Base-by-base conservation (phyloP, 2,888 invertebrate genomes). In the Rhagonycha fulva region DNA sequence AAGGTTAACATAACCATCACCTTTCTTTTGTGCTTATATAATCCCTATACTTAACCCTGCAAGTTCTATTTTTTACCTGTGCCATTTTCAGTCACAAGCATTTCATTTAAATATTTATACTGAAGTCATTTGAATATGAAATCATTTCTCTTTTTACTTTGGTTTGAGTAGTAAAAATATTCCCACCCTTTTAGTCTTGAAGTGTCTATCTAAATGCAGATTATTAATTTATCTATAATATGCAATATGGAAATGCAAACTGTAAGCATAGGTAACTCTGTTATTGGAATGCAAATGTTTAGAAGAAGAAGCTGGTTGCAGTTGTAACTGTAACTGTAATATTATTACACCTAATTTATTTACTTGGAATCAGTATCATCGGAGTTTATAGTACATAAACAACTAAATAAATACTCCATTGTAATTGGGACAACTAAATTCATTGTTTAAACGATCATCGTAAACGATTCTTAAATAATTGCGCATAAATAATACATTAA, bases 11-110 rank as follows among this genome's bases (percentile, higher is more conserved):
- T 78, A 77, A 66, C 62, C 76, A 77, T 83, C 84, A 84, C 84
- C 82, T 84, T 82, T 81, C 77, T 81, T 78, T 84, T 84, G 81
- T 83, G 74, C 76, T 79, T 14, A 62, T 63, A 28, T 61, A 72
- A 72, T 67, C 70, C 76, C 66, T 19, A 28, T 62, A 70, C 78
- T 79, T 81, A 78, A 80, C 81, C 82, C 82, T 82, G 76, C 78
- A 73, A 70, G 80, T 79, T 77, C 75, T 74, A 74, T 66, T 26
- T 19, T 47, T 14, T 72, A 72, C 72, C 68, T 72, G 60, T 72
- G 60, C 76, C 73, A 76, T 74, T 76, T 74, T 76, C 73, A 72
- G 76, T 72, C 70, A 26, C 19, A 11, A 28, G 68, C 61, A 70
- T 47, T 66, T 69, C 23, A 76, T 76, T 73, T 76, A 74, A 76